Conservation (phyloP, 2,797 vertebrate genomes). For the Schizopygopsis pylzovi region DNA sequence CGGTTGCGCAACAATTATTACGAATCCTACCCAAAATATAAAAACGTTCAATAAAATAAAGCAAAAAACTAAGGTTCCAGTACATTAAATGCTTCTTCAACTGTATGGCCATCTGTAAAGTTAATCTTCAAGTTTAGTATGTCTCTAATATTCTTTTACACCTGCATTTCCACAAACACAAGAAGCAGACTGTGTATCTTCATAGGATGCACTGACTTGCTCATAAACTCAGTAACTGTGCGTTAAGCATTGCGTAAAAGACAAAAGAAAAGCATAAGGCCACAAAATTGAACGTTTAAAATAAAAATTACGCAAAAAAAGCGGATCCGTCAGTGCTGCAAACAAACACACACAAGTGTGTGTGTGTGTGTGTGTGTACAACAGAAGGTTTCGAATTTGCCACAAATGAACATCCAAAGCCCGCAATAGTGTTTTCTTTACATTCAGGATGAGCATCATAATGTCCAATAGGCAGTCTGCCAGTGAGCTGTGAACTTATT, state of each 20-base stretch:
- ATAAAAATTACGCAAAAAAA: slow-evolving; percentile 64
- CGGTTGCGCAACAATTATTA: slow-evolving; percentile 64
- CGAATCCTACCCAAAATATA: slow-evolving; percentile 70
- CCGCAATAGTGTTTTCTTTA: slow-evolving; percentile 72
- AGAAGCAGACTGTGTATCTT: slow-evolving; percentile 41
- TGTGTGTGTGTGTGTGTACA: slow-evolving; percentile 22
- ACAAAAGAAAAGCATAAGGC: slow-evolving; percentile 88
- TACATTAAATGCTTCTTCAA: slow-evolving; percentile 59
- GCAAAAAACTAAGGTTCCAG: slow-evolving; percentile 66
- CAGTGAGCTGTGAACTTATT: slow-evolving; percentile 44
- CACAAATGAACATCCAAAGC: slow-evolving; percentile 62
- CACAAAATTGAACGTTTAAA: slow-evolving; percentile 79
- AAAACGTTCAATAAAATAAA: slow-evolving; percentile 69
- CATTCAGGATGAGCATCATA: slow-evolving; percentile 89
- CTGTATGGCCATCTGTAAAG: slow-evolving; percentile 59
- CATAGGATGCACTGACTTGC: slow-evolving; percentile 52
- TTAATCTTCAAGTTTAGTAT: slow-evolving; percentile 65
- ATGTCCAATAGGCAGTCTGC: not conserved
- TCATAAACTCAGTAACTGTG: too few relatives aligned
- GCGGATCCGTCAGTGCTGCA: slow-evolving; percentile 57
- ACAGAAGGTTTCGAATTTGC: slow-evolving; percentile 52
- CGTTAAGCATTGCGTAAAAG: slow-evolving; percentile 68
- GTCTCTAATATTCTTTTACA: slow-evolving; percentile 69
- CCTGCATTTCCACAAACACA: slow-evolving; percentile 60
- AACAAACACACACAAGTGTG: slow-evolving; percentile 63